Base-by-base conservation (phyloP, 2,113 vertebrate species). In the Campylorhamphus procurvoides region DNA sequence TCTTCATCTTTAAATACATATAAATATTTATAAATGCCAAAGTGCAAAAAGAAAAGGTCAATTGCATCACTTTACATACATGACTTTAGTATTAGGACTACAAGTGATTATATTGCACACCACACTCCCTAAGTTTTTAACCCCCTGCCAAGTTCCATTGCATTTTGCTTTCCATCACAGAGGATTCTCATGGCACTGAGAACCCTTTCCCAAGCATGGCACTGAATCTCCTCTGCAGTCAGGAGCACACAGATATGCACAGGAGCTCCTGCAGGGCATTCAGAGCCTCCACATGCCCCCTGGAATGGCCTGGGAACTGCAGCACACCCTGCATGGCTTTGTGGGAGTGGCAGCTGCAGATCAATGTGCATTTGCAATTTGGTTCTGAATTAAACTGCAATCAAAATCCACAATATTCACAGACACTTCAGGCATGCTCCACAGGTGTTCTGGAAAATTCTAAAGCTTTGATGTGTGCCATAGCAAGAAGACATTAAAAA, bases 1-100 rank as follows among this genome's bases (percentile, higher is more conserved):
- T 49, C 85, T 92, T 92, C n/a, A 75, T 80, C 76, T 86, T 96
- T 96, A 96, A 95, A 95, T 92, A 96, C 93, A 95, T 66, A 94
- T 80, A 88, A 96, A 96, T 94, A 94, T 87, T 92, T 85, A 93
- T 75, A 96, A 95, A 89, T 33, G 90, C 78, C 68, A 94, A 96
- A 96, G 94, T 96, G 94, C 93, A 95, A 77, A 95, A 93, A 68
- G 9, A 58, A 89, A 79, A 0, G n/a, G 92, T 95, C 95, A 94
- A 89, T 37, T 67, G 78, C 72, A 87, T 90, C 89, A 64, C 72
- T 95, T 90, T 37, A 95, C 93, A 83, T 16, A 82, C 47, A 68
- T 50, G 8, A 93, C 80, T 95, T 93, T 81, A 96, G 78, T 56
- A 86, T 59, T 52, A 89, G 89, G 85, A 81, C 78, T 52, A 93